These are phyloP conservation scores for Etheostoma nigrum DNA, from an alignment of 2,797 vertebrate genomes.

Conservation along the genomic window DNA sequence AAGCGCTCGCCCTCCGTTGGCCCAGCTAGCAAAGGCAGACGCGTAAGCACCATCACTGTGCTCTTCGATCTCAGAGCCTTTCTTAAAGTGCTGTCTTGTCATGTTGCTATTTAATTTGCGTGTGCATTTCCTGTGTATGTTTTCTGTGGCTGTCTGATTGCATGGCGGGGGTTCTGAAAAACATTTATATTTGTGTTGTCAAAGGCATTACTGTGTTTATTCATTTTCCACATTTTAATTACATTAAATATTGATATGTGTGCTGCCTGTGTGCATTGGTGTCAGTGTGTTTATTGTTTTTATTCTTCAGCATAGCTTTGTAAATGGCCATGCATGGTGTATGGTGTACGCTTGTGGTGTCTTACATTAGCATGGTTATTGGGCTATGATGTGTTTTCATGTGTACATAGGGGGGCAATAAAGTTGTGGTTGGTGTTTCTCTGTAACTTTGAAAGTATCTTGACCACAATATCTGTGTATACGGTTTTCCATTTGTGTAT, in stretches of 20 bases:
- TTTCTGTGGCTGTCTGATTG: constrained; percentile 48
- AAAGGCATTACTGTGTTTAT: background rate
- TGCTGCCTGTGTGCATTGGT: constrained; percentile 25
- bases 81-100: constrained; percentile 34
- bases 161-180: constrained; percentile 48
- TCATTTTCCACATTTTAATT: background rate
- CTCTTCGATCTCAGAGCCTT: constrained; percentile 40
- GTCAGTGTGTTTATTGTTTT: constrained; percentile 21
- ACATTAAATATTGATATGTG: constrained; percentile 10
- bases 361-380: constrained; percentile 27
- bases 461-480: constrained; percentile 15
- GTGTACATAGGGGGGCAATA: constrained; percentile 3
- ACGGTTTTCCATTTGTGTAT: constrained; percentile 14
- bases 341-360: constrained; percentile 29
- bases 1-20: constrained; percentile 96
- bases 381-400: constrained; percentile 26
- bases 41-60: constrained; percentile 91
- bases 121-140: constrained; percentile 24
- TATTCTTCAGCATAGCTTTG: constrained; percentile 28
- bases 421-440: constrained; percentile 26
- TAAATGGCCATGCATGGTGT: constrained; percentile 65
- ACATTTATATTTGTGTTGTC: constrained; percentile 1
- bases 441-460: constrained; percentile 10
- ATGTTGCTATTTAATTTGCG: constrained; percentile 11
- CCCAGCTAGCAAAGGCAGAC: constrained; percentile 98